Evolutionary conservation across 2,888 invertebrate genomes (phyloP).

Genomic region (Nymphalis polychloros): DNA sequence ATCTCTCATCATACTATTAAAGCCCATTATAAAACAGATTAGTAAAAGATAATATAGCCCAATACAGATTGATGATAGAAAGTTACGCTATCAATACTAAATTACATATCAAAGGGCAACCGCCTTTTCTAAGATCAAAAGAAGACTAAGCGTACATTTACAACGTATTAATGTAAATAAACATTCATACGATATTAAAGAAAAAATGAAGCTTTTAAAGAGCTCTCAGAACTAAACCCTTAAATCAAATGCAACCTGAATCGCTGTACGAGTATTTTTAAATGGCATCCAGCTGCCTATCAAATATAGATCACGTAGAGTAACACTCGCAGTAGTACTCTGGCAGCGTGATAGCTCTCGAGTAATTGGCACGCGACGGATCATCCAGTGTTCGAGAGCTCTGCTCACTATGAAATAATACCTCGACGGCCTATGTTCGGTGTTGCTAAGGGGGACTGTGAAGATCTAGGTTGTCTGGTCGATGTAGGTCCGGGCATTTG

Average conservation of each 20-base stretch:
- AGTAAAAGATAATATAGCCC: conserved; percentile 12
- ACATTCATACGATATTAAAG: conserved; percentile 11
- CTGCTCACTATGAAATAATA: conserved; percentile 51
- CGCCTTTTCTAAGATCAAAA: conserved; percentile 19
- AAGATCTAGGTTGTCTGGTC: conserved; percentile 35
- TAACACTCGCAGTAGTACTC: conserved; percentile 48
- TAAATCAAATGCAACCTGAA: conserved; percentile 19
- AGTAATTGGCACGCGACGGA: conserved; percentile 48
- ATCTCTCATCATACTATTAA: not conserved
- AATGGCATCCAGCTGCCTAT: conserved; percentile 20
- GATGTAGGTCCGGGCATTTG: conserved; percentile 46
- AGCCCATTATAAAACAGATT: conserved; percentile 5
- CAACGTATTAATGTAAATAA: conserved; percentile 16
- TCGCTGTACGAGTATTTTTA: conserved; percentile 17
- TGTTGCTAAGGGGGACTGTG: conserved; percentile 16
- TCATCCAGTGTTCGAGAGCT: conserved; percentile 38
- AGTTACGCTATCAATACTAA: conserved; percentile 11
- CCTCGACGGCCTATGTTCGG: conserved; percentile 35
- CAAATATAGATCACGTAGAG: conserved; percentile 43
- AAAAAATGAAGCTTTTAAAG: conserved; percentile 3
- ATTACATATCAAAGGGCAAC: conserved; percentile 20
- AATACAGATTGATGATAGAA: conserved; percentile 26
- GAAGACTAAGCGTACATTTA: conserved; percentile 5
- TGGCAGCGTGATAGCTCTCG: conserved; percentile 51
- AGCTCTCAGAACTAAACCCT: conserved; percentile 11